Base-by-base conservation (phyloP, 2,888 invertebrate genomes). In the Eubasilissa splendida region DNA sequence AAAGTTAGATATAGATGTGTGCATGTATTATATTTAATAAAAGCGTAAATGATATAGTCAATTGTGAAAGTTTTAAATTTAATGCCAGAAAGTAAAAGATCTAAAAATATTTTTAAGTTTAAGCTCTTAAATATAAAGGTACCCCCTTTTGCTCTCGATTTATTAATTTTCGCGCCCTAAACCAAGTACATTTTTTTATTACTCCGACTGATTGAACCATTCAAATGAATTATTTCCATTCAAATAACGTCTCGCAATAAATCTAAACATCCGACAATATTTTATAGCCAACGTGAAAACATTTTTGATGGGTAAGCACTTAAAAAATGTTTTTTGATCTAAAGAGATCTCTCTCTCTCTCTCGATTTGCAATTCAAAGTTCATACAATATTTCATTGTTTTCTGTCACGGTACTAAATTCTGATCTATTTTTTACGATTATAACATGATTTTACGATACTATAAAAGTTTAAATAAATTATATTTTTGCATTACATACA, bases 341-440 rank as follows among this genome's bases (percentile, higher is more conserved):
- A 63, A 63, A 42, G 52, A 75, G 56, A 70, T 11, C 33, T 42
- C 7, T 42, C 42, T 42, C 42, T 42, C 42, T 42, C 42, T 42
- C 3, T 53, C 33, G 77, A 80, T 80, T 77, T 80, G 77, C 77
- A 77, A 77, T 80, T 71, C 77, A 73, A 73, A 80, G 33, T 53
- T 59, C 71, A 53, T 42, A 33, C 33, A 8, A 52, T 59, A 12
- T 68, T 58, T 71, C 59, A 79, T 79, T 75, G 75, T 75, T 66
- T 66, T 79, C 79, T 50, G 58, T 59, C 75, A 58, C 52, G 68
- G 73, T 52, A 59, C 14, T 79, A 75, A 79, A 79, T 50, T 74
- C n/a, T 68, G 59, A 65, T 53, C 56, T 11, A 22, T 63, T 70
- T 80, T 80, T 80, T 76, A 80, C 80, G 80, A 76, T 80, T 76